Evolutionary conservation across 92 coral and sea anemone species (phyloP).

Genomic region (Epizoanthus illoricatus): DNA sequence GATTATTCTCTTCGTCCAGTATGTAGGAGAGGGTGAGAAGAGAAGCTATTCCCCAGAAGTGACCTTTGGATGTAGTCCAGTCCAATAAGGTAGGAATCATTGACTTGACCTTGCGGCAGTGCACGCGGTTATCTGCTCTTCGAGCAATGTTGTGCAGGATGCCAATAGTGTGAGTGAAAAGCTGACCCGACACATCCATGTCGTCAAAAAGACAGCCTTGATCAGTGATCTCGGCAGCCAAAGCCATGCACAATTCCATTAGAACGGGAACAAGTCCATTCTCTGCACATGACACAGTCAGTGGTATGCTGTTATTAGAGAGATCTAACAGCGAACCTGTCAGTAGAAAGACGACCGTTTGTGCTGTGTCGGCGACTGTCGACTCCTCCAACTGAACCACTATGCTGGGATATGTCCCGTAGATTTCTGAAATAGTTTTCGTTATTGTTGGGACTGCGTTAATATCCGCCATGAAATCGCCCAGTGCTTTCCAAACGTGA

Average conservation of each 20-base stretch:
- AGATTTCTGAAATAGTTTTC: no score
- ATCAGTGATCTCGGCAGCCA: slow-evolving; percentile 17
- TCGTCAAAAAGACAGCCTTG: slow-evolving; percentile 21
- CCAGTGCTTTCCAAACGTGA: no score
- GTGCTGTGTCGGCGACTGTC: slow-evolving; percentile 12
- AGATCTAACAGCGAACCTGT: slow-evolving; percentile 16
- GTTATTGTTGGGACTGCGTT: no score
- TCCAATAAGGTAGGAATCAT: slow-evolving; percentile 1
- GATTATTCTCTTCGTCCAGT: slow-evolving; percentile 19
- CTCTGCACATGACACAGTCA: no score
- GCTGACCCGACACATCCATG: slow-evolving; percentile 19
- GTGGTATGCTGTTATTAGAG: slow-evolving; percentile 1
- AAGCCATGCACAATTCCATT: slow-evolving; percentile 19
- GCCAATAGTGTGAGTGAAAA: slow-evolving; percentile 30
- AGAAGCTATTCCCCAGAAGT: slow-evolving; percentile 20
- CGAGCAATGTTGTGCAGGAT: slow-evolving; percentile 28
- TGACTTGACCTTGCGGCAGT: neutral
- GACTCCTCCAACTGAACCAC: no score
- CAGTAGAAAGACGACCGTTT: slow-evolving; percentile 5
- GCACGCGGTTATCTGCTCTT: slow-evolving; percentile 22
- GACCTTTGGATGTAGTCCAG: slow-evolving; percentile 17
- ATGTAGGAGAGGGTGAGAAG: neutral
- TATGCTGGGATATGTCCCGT: no score
- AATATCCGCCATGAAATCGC: no score
- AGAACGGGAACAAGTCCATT: slow-evolving; percentile 28